Conservation (phyloP, 2,888 invertebrate genomes). For the Liodrosophila aerea region DNA sequence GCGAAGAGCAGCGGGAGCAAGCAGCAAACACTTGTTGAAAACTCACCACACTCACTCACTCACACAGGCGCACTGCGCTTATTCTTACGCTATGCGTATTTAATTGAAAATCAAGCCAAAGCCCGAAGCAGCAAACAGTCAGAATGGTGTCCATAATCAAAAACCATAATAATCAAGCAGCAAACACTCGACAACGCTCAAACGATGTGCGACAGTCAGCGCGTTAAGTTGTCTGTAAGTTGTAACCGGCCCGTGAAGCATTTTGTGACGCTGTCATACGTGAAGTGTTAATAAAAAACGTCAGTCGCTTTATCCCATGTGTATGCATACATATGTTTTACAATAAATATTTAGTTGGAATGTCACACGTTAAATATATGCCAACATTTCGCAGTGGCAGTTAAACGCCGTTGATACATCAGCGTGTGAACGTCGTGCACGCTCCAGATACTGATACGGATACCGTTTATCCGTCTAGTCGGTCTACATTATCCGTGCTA, state of each 20-base stretch:
- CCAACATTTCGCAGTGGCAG: conserved; percentile 46
- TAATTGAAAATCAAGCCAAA: conserved; percentile 59
- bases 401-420: conserved; percentile 58
- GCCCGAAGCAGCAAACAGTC: conserved; percentile 52
- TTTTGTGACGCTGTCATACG: conserved; percentile 10
- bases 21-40: conserved; percentile 68
- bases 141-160: conserved; percentile 62
- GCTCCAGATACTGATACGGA: conserved; percentile 14
- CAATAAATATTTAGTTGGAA: conserved; percentile 16
- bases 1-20: conserved; percentile 20
- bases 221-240: conserved; percentile 57
- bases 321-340: too few species aligned
- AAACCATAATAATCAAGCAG: conserved; percentile 68
- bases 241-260: conserved; percentile 54
- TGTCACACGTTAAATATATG: conserved; percentile 52
- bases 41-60: conserved; percentile 65
- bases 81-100: conserved; percentile 38
- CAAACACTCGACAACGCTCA: conserved; percentile 65
- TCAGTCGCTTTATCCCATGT: conserved; percentile 16
- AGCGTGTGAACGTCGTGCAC: conserved; percentile 38
- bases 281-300: conserved; percentile 40
- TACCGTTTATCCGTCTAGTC: neutral
- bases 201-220: conserved; percentile 66
- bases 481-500: too few species aligned
- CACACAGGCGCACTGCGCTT: conserved; percentile 35